Percentiles rank a stretch among this genome's conserved stretches.
phyloP scores from a whole-genome alignment of 1,140 invertebrate genomes.

The Dolichoris vasculosae region DNA sequence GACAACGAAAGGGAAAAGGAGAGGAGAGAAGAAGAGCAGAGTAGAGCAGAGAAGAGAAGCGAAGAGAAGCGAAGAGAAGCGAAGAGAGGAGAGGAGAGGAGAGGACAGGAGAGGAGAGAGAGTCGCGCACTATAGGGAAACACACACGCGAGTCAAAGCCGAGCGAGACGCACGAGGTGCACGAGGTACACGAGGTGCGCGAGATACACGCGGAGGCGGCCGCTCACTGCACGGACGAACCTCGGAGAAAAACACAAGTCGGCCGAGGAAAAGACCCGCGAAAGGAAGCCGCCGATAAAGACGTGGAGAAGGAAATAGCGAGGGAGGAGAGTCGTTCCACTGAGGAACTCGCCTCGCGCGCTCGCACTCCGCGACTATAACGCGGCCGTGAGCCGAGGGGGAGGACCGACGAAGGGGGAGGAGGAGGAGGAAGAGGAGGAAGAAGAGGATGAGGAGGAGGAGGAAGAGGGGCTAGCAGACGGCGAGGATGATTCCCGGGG shows the following conservation, averaged over 20 bases:
- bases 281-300: slow-evolving; percentile 53
- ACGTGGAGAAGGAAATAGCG: slow-evolving; percentile 47
- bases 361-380: background rate
- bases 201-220: slow-evolving; percentile 19
- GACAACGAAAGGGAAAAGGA: background rate
- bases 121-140: slow-evolving; percentile 19
- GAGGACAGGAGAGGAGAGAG: slow-evolving; percentile 42
- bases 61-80: background rate
- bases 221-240: slow-evolving; percentile 25
- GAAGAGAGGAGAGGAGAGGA: slow-evolving; percentile 4
- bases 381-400: slow-evolving; percentile 9
- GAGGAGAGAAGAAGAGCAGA: background rate
- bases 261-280: slow-evolving; percentile 46
- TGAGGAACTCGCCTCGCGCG: background rate
- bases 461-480: slow-evolving; percentile 57
- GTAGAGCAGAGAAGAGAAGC: background rate
- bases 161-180: slow-evolving; percentile 26
- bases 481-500: slow-evolving; percentile 64
- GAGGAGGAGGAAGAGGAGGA: background rate
- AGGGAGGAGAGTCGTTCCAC: background rate
- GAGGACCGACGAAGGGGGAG: background rate
- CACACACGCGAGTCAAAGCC: background rate
- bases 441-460: slow-evolving; percentile 20
- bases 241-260: slow-evolving; percentile 50
- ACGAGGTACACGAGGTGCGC: slow-evolving; percentile 42